Conservation (phyloP, 92 coral and sea anemone species). For the Porites cylindrica region DNA sequence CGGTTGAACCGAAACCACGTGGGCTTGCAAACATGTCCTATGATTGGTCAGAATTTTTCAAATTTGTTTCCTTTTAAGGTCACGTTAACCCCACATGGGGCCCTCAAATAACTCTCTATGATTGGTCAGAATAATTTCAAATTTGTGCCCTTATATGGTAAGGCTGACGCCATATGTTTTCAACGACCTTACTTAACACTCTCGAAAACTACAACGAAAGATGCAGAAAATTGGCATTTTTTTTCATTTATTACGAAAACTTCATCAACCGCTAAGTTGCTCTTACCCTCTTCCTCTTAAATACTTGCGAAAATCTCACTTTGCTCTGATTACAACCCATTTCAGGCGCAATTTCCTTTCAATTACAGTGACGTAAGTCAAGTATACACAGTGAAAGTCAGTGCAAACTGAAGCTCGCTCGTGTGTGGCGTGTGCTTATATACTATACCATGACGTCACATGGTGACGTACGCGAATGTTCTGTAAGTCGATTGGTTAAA, state of each 20-base stretch:
- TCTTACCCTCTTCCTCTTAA: constrained; percentile 3
- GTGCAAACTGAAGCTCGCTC: background rate
- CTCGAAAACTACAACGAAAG: background rate
- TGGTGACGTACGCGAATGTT: background rate
- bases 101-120: background rate
- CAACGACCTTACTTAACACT: background rate
- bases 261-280: background rate
- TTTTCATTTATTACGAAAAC: background rate
- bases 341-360: background rate
- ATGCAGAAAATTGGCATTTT: background rate
- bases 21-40: background rate
- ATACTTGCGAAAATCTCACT: background rate
- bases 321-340: background rate
- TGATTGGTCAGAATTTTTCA: constrained; percentile 1
- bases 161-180: background rate
- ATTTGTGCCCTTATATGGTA: background rate
- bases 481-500: background rate
- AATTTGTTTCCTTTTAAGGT: constrained; percentile 3
- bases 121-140: constrained; percentile 12
- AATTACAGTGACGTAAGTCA: constrained; percentile 1
- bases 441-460: background rate
- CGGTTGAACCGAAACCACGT: background rate
- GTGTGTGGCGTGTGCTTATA: background rate
- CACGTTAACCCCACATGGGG: background rate
- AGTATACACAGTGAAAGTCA: background rate